A percentile compares a stretch with the other conserved stretches of the same genome.
Evolutionary conservation across 2,797 vertebrate species (phyloP).

Genomic region (Spinus olivaceus): DNA sequence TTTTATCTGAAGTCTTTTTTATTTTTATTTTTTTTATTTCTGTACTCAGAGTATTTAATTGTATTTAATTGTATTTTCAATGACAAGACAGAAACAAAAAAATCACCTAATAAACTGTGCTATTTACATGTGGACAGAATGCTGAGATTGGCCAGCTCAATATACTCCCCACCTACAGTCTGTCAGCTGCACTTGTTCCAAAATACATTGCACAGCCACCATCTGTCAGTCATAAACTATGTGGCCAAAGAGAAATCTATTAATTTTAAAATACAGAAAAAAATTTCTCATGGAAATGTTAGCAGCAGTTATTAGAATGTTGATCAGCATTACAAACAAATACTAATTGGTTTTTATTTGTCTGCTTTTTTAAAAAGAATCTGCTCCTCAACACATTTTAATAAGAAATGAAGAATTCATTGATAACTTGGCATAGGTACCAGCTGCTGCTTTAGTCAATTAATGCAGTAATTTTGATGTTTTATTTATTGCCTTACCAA

Average conservation of each 20-base stretch:
- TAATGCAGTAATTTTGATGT: not conserved
- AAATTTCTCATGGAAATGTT: not conserved
- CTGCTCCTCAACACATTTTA: not conserved
- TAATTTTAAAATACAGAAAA: not conserved
- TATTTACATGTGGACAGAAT: not conserved
- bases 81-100: not conserved
- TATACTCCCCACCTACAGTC: not conserved
- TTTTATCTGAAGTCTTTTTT: not conserved
- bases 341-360: not conserved
- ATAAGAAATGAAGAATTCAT: not conserved
- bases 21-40: not conserved
- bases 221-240: not conserved
- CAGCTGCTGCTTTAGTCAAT: not conserved
- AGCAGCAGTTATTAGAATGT: not conserved
- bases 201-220: not conserved
- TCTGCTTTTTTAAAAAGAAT: not conserved
- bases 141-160: not conserved
- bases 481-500: not conserved
- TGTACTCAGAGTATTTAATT: not conserved
- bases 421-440: not conserved
- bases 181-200: slow-evolving; percentile 12
- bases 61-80: not conserved
- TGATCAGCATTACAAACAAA: not conserved
- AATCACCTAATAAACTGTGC: not conserved
- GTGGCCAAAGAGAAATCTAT: not conserved